Evolutionary conservation across 2,113 vertebrate genomes (phyloP).

Genomic region (Edolisoma coerulescens): DNA sequence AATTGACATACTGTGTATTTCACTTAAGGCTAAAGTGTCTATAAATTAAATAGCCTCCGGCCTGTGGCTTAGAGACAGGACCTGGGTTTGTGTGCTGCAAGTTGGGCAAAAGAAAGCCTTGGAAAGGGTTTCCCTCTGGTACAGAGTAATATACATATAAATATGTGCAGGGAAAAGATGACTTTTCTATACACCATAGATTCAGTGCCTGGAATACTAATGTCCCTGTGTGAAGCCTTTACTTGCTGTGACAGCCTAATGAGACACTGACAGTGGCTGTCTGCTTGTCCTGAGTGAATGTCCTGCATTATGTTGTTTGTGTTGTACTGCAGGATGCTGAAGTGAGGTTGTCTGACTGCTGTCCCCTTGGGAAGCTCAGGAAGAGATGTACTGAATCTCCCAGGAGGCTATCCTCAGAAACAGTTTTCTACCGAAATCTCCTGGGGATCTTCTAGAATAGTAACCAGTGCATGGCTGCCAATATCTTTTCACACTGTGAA

Average conservation of each 20-base stretch:
- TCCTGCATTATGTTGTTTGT: slow-evolving; percentile 41
- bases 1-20: neutral
- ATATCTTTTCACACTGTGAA: neutral
- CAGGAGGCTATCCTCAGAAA: neutral
- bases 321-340: slow-evolving; percentile 16
- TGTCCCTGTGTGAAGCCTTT: neutral
- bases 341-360: slow-evolving; percentile 32
- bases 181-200: neutral
- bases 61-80: neutral
- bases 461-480: neutral
- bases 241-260: neutral
- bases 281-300: neutral
- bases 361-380: neutral
- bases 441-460: neutral
- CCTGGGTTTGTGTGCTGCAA: neutral
- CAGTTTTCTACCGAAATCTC: slow-evolving; percentile 17
- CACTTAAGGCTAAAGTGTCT: neutral
- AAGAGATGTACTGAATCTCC: neutral
- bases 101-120: neutral
- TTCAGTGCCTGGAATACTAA: slow-evolving; percentile 5
- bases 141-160: neutral
- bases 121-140: neutral
- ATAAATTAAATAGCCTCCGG: slow-evolving; percentile 13
- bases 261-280: neutral
- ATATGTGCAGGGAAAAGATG: neutral